Percentiles rank a stretch among this genome's conserved stretches.
Conservation (phyloP, 2,797 vertebrate genomes). For the Alauda arvensis region DNA sequence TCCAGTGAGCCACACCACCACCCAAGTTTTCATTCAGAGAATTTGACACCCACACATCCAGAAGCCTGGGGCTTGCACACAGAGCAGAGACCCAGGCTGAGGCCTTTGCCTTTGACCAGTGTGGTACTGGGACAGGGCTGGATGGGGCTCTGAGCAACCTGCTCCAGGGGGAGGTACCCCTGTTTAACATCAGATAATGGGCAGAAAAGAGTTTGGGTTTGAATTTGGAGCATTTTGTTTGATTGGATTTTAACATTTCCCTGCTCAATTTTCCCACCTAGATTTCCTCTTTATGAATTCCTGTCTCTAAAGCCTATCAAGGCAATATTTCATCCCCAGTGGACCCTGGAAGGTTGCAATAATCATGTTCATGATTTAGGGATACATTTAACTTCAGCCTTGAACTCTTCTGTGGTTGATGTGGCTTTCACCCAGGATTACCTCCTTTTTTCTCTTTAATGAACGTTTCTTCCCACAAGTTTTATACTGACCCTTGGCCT, state of each 20-base stretch:
- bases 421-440: not conserved
- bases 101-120: not conserved
- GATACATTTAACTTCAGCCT: not conserved
- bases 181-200: not conserved
- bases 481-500: not conserved
- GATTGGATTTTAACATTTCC: not conserved
- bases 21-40: not conserved
- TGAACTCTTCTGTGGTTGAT: not conserved
- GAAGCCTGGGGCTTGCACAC: not conserved
- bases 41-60: not conserved
- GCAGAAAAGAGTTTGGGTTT: not conserved
- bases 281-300: not conserved
- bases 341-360: not conserved
- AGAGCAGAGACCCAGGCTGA: not conserved
- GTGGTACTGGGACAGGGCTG: not conserved
- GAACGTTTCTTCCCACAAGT: not conserved
- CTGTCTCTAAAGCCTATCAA: not conserved
- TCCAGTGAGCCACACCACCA: not conserved
- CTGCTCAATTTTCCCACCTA: not conserved
- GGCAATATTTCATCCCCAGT: not conserved
- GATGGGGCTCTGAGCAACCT: not conserved
- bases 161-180: not conserved
- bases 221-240: accelerated
- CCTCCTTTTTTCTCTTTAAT: not conserved
- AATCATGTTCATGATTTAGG: not conserved